Evolutionary conservation across 2,888 invertebrate genomes (phyloP).

Genomic region (Caenorhabditis panamensis): DNA sequence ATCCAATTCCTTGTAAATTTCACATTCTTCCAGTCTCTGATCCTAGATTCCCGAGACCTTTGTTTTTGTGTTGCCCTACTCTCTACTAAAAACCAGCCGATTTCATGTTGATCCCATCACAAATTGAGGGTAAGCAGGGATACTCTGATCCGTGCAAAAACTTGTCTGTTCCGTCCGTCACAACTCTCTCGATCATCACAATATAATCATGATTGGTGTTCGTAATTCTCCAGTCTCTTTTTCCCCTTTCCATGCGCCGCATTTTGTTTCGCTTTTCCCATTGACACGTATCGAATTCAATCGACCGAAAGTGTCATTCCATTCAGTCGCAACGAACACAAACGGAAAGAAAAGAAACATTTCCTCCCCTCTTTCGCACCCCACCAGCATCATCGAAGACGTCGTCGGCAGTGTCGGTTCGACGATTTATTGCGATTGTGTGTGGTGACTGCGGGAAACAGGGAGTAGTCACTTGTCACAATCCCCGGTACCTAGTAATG

Average conservation of each 20-base stretch:
- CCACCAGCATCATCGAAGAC: conserved; percentile 22
- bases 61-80: not conserved
- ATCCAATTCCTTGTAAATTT: conserved; percentile 5
- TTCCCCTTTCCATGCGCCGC: not conserved
- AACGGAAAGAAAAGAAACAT: conserved; percentile 27
- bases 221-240: conserved; percentile 3
- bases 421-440: conserved; percentile 57
- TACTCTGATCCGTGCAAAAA: conserved; percentile 3
- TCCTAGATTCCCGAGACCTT: not conserved
- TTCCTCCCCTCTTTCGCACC: conserved; percentile 35
- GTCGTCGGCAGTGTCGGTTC: conserved; percentile 2
- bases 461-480: conserved; percentile 42
- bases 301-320: conserved; percentile 26
- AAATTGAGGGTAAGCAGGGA: conserved; percentile 50
- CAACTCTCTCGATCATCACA: not conserved
- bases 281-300: conserved; percentile 10
- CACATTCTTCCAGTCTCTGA: not conserved
- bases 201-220: not conserved
- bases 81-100: not conserved
- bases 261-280: conserved; percentile 3
- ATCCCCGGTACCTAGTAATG: conserved; percentile 36
- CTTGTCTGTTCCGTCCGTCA: conserved; percentile 15
- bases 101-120: conserved; percentile 33
- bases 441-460: conserved; percentile 24
- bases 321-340: conserved; percentile 43